phyloP scores from a whole-genome alignment of 2,113 vertebrate species.

The Lophochroa leadbeateri region DNA sequence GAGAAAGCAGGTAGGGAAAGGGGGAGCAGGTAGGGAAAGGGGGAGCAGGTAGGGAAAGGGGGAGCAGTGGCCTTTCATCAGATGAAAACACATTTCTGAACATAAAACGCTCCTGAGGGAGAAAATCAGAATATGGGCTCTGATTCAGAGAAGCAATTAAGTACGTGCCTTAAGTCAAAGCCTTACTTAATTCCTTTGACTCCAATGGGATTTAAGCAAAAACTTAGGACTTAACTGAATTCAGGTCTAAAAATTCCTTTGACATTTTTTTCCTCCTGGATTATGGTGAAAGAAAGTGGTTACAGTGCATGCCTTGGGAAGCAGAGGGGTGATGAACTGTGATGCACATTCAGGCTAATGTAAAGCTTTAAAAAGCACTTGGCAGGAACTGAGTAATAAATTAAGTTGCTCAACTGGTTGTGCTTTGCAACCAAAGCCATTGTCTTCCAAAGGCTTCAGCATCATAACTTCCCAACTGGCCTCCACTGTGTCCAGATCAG shows the following conservation, averaged over 20 bases:
- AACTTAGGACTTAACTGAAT: not conserved
- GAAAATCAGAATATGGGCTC: constrained; percentile 37
- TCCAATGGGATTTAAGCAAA: constrained; percentile 53
- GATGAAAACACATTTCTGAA: not conserved
- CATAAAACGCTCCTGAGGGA: not conserved
- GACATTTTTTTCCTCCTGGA: not conserved
- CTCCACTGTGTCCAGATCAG: not conserved
- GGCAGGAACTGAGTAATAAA: constrained; percentile 25
- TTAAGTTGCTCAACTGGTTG: not conserved
- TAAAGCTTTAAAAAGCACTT: constrained; percentile 41
- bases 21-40: not conserved
- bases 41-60: constrained; percentile 1
- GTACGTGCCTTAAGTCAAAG: constrained; percentile 34
- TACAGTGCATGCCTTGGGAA: not conserved
- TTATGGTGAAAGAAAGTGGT: not conserved
- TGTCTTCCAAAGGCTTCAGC: not conserved
- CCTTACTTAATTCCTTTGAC: constrained; percentile 57
- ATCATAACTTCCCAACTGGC: not conserved
- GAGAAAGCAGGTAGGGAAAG: not conserved
- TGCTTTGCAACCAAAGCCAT: constrained; percentile 12
- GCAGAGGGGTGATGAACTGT: constrained; percentile 6
- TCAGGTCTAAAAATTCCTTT: constrained; percentile 57
- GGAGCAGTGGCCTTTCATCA: not conserved
- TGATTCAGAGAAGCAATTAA: constrained; percentile 61
- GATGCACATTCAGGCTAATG: not conserved